Percentiles rank a stretch among this genome's conserved stretches.
These are phyloP conservation scores for Eidolon dupreanum DNA, from an alignment of 2,797 vertebrate species.

Conservation along the genomic window DNA sequence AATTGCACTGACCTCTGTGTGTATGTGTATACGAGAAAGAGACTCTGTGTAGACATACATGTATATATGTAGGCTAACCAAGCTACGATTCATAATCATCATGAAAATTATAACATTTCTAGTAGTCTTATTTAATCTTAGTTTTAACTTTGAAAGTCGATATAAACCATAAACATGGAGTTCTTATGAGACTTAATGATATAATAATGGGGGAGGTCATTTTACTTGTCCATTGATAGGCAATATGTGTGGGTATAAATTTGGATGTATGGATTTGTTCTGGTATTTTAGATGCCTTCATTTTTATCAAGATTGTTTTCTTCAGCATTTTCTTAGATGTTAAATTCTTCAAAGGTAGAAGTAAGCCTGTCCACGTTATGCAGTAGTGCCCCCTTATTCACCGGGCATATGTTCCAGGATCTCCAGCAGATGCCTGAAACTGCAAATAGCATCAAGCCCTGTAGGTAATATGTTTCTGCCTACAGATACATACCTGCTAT, in stretches of 20 bases:
- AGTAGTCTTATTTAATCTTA: neutral
- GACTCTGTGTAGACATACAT: neutral
- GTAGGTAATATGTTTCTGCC: neutral
- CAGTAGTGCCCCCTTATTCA: neutral
- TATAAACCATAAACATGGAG: neutral
- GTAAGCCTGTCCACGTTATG: neutral
- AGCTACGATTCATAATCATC: neutral
- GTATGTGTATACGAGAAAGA: neutral
- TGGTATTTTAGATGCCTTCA: neutral
- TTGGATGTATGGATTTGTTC: neutral
- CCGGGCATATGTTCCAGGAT: neutral
- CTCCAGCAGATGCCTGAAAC: neutral
- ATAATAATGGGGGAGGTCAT: neutral
- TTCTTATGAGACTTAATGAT: conserved; percentile 10
- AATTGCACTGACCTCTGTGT: neutral
- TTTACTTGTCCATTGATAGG: neutral
- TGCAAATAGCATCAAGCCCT: neutral
- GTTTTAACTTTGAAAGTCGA: conserved; percentile 1
- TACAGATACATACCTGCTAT: neutral
- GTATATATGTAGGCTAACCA: neutral
- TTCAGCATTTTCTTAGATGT: neutral
- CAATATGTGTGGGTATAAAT: neutral
- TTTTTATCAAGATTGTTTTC: neutral
- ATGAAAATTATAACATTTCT: neutral
- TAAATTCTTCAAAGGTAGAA: neutral